Percentiles rank a stretch among this genome's conserved stretches.
Conservation (phyloP, 2,888 invertebrate species). For the Diaperis boleti region DNA sequence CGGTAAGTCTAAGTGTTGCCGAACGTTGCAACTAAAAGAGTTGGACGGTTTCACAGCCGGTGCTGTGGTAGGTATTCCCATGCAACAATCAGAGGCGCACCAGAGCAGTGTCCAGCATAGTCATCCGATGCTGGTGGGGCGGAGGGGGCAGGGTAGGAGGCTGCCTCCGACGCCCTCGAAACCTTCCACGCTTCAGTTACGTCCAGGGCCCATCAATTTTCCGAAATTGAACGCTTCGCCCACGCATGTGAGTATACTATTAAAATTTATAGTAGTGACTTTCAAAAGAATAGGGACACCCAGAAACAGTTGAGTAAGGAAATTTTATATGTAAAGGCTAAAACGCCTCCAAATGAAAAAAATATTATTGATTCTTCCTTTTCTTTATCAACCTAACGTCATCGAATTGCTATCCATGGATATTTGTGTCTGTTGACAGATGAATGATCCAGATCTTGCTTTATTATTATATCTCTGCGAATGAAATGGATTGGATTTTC, state of each 20-base stretch:
- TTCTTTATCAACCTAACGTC: too few relatives aligned
- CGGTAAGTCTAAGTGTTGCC: slow-evolving; percentile 52
- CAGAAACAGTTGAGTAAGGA: too few relatives aligned
- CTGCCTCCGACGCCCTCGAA: slow-evolving; percentile 93
- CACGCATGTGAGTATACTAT: slow-evolving; percentile 83
- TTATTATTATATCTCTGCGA: too few relatives aligned
- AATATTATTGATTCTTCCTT: too few relatives aligned
- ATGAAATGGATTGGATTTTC: too few relatives aligned
- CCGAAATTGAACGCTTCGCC: slow-evolving; percentile 96
- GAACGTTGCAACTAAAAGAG: slow-evolving; percentile 45
- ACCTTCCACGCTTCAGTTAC: slow-evolving; percentile 91
- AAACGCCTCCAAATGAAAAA: too few relatives aligned
- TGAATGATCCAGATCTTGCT: too few relatives aligned
- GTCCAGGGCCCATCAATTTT: slow-evolving; percentile 88
- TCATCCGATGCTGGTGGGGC: slow-evolving; percentile 73
- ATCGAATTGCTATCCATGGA: too few relatives aligned
- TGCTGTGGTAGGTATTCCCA: slow-evolving; percentile 66
- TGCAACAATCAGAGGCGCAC: slow-evolving; percentile 65
- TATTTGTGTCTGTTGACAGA: too few relatives aligned
- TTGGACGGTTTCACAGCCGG: slow-evolving; percentile 60
- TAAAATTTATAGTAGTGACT: too few relatives aligned
- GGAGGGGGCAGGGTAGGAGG: slow-evolving; percentile 81
- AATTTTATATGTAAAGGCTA: too few relatives aligned
- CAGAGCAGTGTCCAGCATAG: slow-evolving; percentile 69
- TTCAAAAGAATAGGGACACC: too few relatives aligned